A percentile compares a stretch with the other conserved stretches of the same genome.
phyloP scores from a whole-genome alignment of 2,797 vertebrate species.

The Remorina albescens region DNA sequence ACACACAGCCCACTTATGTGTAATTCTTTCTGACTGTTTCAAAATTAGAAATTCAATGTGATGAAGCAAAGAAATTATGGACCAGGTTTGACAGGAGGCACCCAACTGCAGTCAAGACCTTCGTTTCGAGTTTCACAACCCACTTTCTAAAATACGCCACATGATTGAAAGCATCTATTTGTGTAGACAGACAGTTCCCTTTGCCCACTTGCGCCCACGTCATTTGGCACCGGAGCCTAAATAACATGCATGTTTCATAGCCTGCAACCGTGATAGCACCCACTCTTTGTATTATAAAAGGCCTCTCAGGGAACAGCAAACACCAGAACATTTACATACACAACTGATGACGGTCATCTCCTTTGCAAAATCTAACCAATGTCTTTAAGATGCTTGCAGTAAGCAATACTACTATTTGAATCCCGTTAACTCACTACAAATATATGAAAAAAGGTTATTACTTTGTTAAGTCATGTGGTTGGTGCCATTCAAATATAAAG shows the following conservation, averaged over 20 bases:
- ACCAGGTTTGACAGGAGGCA: background rate
- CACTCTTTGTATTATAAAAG: conserved; percentile 29
- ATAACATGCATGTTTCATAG: conserved; percentile 46
- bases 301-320: conserved; percentile 10
- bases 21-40: background rate
- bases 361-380: background rate
- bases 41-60: too few species aligned
- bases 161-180: conserved; percentile 37
- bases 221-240: conserved; percentile 37
- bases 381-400: background rate
- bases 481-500: too few species aligned
- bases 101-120: background rate
- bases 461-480: background rate
- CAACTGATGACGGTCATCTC: background rate
- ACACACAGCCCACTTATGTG: background rate
- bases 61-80: background rate
- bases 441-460: background rate
- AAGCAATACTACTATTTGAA: too few species aligned
- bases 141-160: background rate
- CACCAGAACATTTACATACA: background rate
- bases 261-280: conserved; percentile 38
- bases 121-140: background rate
- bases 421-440: background rate
- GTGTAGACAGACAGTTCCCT: conserved; percentile 33
- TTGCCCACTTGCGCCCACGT: conserved; percentile 45